These are phyloP conservation scores for Mionectes olivaceus DNA, from an alignment of 2,797 vertebrate species.

Conservation along the genomic window DNA sequence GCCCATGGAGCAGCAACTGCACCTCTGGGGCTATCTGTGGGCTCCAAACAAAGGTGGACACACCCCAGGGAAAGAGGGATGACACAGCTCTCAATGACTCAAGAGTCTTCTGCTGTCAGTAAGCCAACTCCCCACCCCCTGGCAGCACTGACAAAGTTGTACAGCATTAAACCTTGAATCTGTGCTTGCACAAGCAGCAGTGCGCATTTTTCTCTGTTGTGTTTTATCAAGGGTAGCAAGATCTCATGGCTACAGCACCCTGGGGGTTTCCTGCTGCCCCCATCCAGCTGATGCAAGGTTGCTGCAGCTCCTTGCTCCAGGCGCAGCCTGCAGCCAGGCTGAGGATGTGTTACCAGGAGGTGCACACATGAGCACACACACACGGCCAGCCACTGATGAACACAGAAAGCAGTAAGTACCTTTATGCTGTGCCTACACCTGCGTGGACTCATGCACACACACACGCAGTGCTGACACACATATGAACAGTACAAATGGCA, in stretches of 20 bases:
- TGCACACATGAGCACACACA: background rate
- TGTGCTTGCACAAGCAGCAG: background rate
- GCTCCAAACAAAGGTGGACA: background rate
- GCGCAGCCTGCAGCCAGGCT: background rate
- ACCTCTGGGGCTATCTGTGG: background rate
- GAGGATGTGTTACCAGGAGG: background rate
- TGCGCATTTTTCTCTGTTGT: background rate
- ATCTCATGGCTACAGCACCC: background rate
- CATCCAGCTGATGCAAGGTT: background rate
- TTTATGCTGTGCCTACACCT: background rate
- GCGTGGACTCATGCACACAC: background rate
- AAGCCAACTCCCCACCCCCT: background rate
- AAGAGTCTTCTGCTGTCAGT: slow-evolving; percentile 7
- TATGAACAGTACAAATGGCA: background rate
- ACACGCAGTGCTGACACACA: background rate
- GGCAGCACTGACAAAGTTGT: background rate
- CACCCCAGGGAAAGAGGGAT: background rate
- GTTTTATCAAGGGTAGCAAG: background rate
- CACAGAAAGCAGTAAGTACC: background rate
- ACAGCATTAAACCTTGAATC: background rate
- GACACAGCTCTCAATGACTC: background rate
- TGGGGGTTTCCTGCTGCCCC: background rate
- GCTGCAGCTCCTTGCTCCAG: background rate
- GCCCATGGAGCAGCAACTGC: background rate
- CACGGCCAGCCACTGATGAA: background rate